A percentile compares a stretch with the other conserved stretches of the same genome.
phyloP scores from a whole-genome alignment of 2,888 invertebrate species.

The Rhagonycha fulva region DNA sequence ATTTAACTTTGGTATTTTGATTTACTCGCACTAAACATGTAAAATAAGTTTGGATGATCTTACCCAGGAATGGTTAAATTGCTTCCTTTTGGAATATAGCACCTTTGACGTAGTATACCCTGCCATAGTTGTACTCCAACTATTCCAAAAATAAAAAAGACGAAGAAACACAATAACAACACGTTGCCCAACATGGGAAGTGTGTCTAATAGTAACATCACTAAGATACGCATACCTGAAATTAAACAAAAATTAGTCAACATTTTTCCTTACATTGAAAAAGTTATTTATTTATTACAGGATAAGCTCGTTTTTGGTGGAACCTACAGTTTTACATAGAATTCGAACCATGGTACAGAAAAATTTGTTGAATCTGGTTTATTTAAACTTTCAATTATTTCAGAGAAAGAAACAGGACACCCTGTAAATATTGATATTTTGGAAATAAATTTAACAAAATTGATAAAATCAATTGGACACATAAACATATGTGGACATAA shows the following conservation, averaged over 20 bases:
- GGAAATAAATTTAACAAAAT: too few species aligned
- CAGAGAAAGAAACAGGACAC: too few species aligned
- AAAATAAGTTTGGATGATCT: constrained; percentile 54
- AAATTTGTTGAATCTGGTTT: too few species aligned
- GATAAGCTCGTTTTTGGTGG: too few species aligned
- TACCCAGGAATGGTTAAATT: constrained; percentile 71
- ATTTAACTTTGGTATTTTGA: not conserved
- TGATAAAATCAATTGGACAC: too few species aligned
- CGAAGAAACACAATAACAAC: constrained; percentile 97
- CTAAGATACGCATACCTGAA: constrained; percentile 96
- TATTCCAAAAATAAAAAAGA: constrained; percentile 99
- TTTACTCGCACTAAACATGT: not conserved
- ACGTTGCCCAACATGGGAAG: constrained; percentile 99
- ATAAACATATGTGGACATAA: too few species aligned
- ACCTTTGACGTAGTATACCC: constrained; percentile 93
- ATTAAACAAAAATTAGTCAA: constrained; percentile 32
- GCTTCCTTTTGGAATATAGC: constrained; percentile 64
- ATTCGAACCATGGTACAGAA: too few species aligned
- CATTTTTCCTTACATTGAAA: not conserved
- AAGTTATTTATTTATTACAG: too few species aligned
- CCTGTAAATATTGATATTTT: too few species aligned
- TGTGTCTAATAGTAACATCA: constrained; percentile 97
- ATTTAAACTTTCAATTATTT: too few species aligned
- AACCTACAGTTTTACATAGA: too few species aligned
- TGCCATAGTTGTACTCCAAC: constrained; percentile 99